A percentile compares a stretch with the other conserved stretches of the same genome.
These are phyloP conservation scores for Polypedilum vanderplanki DNA, from an alignment of 1,140 invertebrate genomes.

Conservation along the genomic window DNA sequence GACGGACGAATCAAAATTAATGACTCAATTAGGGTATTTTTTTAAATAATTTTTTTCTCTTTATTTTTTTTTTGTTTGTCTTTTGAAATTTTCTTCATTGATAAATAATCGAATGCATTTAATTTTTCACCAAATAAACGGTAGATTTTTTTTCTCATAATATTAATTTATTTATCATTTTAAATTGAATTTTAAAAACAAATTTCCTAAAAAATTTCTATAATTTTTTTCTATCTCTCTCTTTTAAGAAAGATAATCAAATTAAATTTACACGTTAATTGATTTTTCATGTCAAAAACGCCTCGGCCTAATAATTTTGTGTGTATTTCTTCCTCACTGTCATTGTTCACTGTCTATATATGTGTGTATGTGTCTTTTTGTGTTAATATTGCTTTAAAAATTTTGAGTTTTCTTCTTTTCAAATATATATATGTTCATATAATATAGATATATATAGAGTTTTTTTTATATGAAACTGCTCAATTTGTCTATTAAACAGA, in stretches of 20 bases:
- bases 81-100: not conserved
- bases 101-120: not conserved
- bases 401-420: not conserved
- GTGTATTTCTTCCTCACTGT: not conserved
- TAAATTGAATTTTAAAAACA: conserved; percentile 10
- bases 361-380: no score
- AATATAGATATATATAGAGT: not conserved
- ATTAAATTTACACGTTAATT: not conserved
- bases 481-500: conserved; percentile 25
- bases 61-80: not conserved
- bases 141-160: conserved; percentile 4
- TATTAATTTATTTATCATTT: not conserved
- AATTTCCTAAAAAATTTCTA: not conserved
- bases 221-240: not conserved
- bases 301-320: not conserved
- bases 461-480: conserved; percentile 12
- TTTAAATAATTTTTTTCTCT: not conserved
- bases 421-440: conserved; percentile 2
- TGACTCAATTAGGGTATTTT: not conserved
- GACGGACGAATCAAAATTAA: not conserved
- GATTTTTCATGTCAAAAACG: conserved; percentile 9
- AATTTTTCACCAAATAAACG: conserved; percentile 3
- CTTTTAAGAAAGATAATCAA: no score
- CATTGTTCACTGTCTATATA: no score
- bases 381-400: conserved; percentile 28